These are phyloP conservation scores for Drosophila nasuta DNA, from an alignment of 1,140 invertebrate species.

Conservation along the genomic window DNA sequence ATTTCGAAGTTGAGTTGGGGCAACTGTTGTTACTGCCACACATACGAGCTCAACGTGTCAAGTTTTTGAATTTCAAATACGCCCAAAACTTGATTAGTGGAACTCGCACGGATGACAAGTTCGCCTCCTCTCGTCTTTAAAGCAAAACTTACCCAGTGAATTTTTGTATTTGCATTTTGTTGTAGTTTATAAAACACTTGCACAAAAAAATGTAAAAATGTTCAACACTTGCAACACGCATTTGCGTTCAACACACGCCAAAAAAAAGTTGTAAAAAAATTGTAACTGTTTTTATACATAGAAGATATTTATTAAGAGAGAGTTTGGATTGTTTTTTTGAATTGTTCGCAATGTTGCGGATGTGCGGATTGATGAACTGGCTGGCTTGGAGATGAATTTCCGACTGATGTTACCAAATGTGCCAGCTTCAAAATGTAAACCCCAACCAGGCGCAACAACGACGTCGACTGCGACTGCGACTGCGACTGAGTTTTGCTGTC, in stretches of 20 bases:
- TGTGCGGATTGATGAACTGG: conserved; percentile 55
- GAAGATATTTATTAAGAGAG: conserved; percentile 3
- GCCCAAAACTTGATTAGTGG: conserved; percentile 80
- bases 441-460: conserved; percentile 61
- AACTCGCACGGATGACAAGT: conserved; percentile 65
- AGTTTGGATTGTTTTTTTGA: neutral
- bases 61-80: conserved; percentile 69
- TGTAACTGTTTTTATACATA: neutral
- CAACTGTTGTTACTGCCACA: conserved; percentile 40
- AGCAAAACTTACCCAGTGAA: conserved; percentile 1
- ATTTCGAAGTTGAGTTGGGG: too few species aligned
- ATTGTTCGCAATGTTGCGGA: neutral
- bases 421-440: conserved; percentile 73
- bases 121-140: neutral
- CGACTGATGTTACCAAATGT: conserved; percentile 76
- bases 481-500: conserved; percentile 44
- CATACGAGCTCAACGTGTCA: conserved; percentile 80
- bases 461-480: conserved; percentile 11
- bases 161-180: too few species aligned
- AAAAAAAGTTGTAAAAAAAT: conserved; percentile 15
- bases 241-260: neutral
- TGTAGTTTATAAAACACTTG: neutral
- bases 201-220: neutral
- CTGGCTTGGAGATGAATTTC: conserved; percentile 74
- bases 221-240: neutral